A percentile compares a stretch with the other conserved stretches of the same genome.
Conservation (phyloP, 2,888 invertebrate species). For the Endomychus coccineus region DNA sequence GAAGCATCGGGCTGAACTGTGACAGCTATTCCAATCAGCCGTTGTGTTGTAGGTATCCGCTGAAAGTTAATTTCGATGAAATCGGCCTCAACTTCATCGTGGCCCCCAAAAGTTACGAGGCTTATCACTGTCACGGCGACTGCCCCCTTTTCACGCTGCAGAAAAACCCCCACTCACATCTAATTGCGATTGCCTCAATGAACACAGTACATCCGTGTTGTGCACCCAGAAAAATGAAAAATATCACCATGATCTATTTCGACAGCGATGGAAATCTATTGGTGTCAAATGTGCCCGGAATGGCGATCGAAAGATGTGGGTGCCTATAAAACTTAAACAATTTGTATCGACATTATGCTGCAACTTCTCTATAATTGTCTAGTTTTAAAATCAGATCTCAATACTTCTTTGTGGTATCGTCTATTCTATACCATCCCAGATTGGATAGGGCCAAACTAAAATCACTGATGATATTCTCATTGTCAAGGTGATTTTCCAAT, state of each 20-base stretch:
- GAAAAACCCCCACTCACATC: constrained; percentile 80
- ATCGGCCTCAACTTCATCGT: constrained; percentile 99
- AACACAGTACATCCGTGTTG: constrained; percentile 84
- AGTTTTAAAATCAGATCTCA: too few relatives aligned
- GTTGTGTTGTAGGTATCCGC: constrained; percentile 89
- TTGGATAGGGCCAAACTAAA: too few relatives aligned
- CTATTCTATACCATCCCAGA: too few relatives aligned
- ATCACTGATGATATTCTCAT: too few relatives aligned
- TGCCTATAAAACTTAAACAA: too few relatives aligned
- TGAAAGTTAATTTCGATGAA: constrained; percentile 87
- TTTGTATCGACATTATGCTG: too few relatives aligned
- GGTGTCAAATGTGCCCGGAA: constrained; percentile 80
- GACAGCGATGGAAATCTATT: constrained; percentile 83
- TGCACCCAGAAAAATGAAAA: constrained; percentile 79
- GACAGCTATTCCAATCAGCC: constrained; percentile 67
- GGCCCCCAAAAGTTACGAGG: constrained; percentile 89
- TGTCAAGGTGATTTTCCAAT: too few relatives aligned
- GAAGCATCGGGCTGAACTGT: constrained; percentile 77
- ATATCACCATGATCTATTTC: constrained; percentile 88
- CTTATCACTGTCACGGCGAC: constrained; percentile 93
- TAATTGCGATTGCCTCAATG: constrained; percentile 72
- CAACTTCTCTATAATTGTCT: too few relatives aligned
- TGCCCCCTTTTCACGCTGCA: constrained; percentile 85
- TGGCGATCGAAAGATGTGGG: constrained; percentile 91
- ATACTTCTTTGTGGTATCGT: too few relatives aligned